Evolutionary conservation across 2,797 vertebrate species (phyloP).

Genomic region (Rhincodon typus): DNA sequence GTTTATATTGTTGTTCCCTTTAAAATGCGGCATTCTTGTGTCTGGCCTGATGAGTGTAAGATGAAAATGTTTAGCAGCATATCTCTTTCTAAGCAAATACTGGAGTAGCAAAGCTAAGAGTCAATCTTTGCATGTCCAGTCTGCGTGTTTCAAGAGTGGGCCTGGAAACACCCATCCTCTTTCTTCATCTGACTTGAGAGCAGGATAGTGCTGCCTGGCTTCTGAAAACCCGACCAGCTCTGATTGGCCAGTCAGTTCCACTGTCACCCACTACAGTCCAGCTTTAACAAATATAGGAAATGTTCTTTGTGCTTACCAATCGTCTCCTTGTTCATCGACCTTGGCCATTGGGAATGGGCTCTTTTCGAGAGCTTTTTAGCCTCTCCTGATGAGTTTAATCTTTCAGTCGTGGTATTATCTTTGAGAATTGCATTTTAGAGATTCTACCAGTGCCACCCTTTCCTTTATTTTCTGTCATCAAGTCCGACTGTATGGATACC

Average conservation of each 20-base stretch:
- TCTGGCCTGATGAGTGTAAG: too few species aligned
- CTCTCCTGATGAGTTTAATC: not conserved
- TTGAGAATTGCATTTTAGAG: not conserved
- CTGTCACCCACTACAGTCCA: not conserved
- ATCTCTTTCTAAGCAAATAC: too few species aligned
- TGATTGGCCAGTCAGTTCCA: not conserved
- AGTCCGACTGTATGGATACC: not conserved
- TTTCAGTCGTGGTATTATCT: not conserved
- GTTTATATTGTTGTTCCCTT: too few species aligned
- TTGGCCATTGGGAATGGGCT: not conserved
- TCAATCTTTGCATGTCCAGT: conserved; percentile 55
- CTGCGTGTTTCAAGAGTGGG: not conserved
- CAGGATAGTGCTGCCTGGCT: too few species aligned
- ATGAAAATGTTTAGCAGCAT: too few species aligned
- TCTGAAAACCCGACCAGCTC: not conserved
- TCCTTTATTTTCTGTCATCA: not conserved
- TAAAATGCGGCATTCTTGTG: too few species aligned
- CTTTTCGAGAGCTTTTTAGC: not conserved
- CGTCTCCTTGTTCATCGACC: too few species aligned
- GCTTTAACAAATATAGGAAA: not conserved
- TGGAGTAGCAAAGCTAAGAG: conserved; percentile 57
- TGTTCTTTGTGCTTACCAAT: not conserved
- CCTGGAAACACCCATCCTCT: not conserved
- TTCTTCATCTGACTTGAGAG: too few species aligned
- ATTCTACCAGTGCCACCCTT: not conserved